Evolutionary conservation across 2,113 vertebrate genomes (phyloP), one percentile per base, ranked within the genome.

Genomic region (Dascyllus trimaculatus): DNA sequence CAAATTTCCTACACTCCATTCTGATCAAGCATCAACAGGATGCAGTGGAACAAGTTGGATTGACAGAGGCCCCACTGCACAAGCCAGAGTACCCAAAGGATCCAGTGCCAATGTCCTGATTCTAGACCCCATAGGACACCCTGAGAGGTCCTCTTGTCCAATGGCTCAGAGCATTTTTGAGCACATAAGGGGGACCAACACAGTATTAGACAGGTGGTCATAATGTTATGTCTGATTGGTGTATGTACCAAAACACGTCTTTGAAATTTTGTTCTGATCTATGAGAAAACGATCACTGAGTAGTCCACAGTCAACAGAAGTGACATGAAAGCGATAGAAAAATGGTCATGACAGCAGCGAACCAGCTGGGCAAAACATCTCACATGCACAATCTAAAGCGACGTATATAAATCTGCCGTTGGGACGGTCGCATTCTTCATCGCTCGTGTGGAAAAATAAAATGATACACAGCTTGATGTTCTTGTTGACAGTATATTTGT

Each of bases 261-360:
- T 8, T 59, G 18, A 43, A 67, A 68, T 57, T 5, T 52, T 58
- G 15, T 26, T 4, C 11, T 2, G 62, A 77, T 81, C 25, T 22
- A 54, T n/a, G 11, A 63, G 24, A 32, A 5, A 35, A 35, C 8
- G 8, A 19, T n/a, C 19, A 32, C 56, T 29, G 7, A 7, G n/a
- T 32, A 32, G 32, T 8, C 40, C 22, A 61, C 5, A 80, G 51
- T 52, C 58, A 74, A 74, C 11, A 19, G 4, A 18, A 4, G 35
- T 45, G 46, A 76, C 21, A 60, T 17, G 38, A 66, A 70, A 49
- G 64, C 17, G 22, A 48, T 18, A 21, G 8, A 43, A 84, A 80
- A 71, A 59, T 32, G 62, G 19, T 59, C 38, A 62, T 46, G 14
- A 35, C 49, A 67, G 57, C 49, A 66, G 75, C 21, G 60, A 79